Conservation (phyloP, 2,113 vertebrate species). For the Dissostichus mawsoni region DNA sequence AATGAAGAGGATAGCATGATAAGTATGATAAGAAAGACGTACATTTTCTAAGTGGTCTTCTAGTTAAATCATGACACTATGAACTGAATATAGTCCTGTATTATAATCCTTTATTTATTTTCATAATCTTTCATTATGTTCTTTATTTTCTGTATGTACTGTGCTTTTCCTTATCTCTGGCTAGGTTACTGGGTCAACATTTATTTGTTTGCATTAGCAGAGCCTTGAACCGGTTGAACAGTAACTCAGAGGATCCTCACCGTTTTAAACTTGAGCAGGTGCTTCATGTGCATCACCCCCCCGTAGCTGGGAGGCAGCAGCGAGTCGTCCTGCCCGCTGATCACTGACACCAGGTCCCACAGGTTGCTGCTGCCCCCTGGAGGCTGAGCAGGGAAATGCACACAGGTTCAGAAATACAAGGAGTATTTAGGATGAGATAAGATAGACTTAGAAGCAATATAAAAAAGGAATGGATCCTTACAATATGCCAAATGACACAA, state of each 20-base stretch:
- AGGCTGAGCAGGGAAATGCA: slow-evolving; percentile 79
- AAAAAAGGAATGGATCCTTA: no score
- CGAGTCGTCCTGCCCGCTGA: slow-evolving; percentile 95
- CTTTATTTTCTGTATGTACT: neutral
- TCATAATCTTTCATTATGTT: neutral
- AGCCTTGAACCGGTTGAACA: no score
- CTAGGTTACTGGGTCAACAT: no score
- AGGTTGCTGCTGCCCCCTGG: slow-evolving; percentile 95
- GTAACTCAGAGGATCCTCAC: slow-evolving; percentile 77
- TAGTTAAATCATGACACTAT: neutral
- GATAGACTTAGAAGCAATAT: no score
- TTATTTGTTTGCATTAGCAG: no score
- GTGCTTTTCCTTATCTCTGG: neutral
- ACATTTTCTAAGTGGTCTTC: neutral
- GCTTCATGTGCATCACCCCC: slow-evolving; percentile 97
- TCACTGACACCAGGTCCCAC: slow-evolving; percentile 94
- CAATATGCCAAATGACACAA: no score
- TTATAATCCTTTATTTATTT: neutral
- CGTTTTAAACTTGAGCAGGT: slow-evolving; percentile 93
- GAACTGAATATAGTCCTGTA: neutral
- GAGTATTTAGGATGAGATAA: no score
- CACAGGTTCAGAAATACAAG: slow-evolving; percentile 12
- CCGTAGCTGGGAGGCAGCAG: slow-evolving; percentile 94
- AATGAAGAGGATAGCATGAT: no score
- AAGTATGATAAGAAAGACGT: neutral